Evolutionary conservation across 2,888 invertebrate species (phyloP).

Genomic region (Brenthis ino): DNA sequence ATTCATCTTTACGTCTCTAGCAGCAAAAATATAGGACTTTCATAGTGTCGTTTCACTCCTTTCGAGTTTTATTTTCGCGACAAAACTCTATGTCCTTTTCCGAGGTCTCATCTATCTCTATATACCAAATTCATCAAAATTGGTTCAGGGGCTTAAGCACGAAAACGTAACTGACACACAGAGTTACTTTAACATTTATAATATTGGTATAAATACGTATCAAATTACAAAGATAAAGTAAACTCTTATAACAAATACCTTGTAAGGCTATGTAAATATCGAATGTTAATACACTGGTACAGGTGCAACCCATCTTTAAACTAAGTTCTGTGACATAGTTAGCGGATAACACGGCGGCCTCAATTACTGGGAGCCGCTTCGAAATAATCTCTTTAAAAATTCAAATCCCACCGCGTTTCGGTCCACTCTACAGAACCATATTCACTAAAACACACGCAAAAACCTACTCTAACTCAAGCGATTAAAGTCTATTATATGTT

Average conservation of each 20-base stretch:
- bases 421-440: conserved; percentile 21
- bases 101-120: too few species aligned
- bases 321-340: conserved; percentile 54
- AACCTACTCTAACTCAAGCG: background rate
- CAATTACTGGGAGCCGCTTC: conserved; percentile 61
- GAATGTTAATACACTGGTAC: background rate
- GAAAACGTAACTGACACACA: too few species aligned
- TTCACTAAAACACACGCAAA: background rate
- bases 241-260: background rate
- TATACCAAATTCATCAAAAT: too few species aligned
- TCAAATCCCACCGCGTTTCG: conserved; percentile 56
- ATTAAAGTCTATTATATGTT: background rate
- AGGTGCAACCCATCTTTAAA: conserved; percentile 21
- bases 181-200: too few species aligned
- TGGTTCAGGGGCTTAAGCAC: too few species aligned
- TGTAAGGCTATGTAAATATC: background rate
- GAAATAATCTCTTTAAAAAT: conserved; percentile 78
- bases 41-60: too few species aligned
- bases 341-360: conserved; percentile 54
- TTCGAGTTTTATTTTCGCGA: too few species aligned
- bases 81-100: too few species aligned
- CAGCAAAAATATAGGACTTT: too few species aligned
- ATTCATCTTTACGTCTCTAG: too few species aligned
- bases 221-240: background rate
- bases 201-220: too few species aligned